Percentiles rank a stretch among this genome's conserved stretches.
Conservation (phyloP, 2,113 vertebrate species). For the Asarcornis scutulata region DNA sequence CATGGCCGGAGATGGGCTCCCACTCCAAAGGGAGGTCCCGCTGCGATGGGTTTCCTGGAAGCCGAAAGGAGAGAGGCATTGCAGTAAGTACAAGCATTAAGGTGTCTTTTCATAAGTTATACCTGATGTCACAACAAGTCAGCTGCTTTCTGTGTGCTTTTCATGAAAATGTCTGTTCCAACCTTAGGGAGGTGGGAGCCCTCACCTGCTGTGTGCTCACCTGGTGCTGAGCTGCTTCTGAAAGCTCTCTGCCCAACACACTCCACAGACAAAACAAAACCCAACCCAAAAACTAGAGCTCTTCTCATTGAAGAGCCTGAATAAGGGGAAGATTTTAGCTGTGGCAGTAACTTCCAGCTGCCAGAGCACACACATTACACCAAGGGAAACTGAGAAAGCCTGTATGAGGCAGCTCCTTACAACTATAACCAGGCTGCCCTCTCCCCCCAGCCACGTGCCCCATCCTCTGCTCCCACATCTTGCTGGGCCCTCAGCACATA, state of each 20-base stretch:
- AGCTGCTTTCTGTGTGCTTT: neutral
- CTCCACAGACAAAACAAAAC: neutral
- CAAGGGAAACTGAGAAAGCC: neutral
- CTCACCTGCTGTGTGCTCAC: neutral
- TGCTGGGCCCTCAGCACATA: neutral
- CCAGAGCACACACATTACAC: fast-evolving
- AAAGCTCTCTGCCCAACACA: neutral
- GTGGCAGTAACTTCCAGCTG: neutral
- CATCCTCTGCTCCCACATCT: neutral
- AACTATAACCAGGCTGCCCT: fast-evolving
- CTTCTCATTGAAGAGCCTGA: neutral
- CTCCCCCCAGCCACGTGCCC: no score
- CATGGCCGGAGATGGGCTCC: conserved; percentile 74
- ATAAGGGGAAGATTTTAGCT: neutral
- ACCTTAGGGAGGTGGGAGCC: fast-evolving
- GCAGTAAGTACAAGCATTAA: neutral
- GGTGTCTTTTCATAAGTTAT: neutral
- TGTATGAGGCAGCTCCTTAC: neutral
- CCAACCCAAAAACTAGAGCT: neutral
- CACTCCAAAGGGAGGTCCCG: conserved; percentile 77
- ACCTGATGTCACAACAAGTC: neutral
- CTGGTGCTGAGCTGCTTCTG: neutral
- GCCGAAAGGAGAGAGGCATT: neutral
- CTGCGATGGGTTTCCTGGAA: conserved; percentile 68
- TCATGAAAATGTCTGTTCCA: neutral